Evolutionary conservation across 2,888 invertebrate species (phyloP).

Genomic region (Cacoxenus indagator): DNA sequence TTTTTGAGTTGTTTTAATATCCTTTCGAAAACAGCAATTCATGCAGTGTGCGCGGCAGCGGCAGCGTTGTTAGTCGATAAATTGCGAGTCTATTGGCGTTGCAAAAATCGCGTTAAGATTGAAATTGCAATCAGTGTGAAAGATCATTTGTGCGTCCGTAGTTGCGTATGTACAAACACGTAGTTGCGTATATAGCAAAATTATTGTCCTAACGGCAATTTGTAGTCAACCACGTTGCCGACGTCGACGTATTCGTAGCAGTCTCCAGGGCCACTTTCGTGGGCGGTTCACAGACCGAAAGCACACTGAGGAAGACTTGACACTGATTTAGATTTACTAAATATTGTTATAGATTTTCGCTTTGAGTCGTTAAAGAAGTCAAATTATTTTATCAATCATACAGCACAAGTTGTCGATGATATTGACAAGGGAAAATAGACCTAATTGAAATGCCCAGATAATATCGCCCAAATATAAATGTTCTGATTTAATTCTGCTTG

Average conservation of each 20-base stretch:
- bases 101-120: constrained; percentile 3
- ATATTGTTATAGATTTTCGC: no score
- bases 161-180: constrained; percentile 34
- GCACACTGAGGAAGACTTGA: constrained; percentile 22
- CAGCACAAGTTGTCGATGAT: no score
- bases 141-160: neutral
- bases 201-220: constrained; percentile 58
- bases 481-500: no score
- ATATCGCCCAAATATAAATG: no score
- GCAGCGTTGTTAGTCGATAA: constrained; percentile 54
- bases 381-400: no score
- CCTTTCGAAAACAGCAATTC: no score
- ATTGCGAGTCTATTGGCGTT: constrained; percentile 45
- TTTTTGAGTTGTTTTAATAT: neutral
- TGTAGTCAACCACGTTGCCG: constrained; percentile 28
- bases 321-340: neutral
- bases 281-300: constrained; percentile 57
- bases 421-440: no score
- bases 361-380: no score
- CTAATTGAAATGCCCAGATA: no score
- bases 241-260: constrained; percentile 30
- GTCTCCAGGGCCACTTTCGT: constrained; percentile 47
- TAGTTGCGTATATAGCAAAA: constrained; percentile 41
- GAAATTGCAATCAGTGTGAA: constrained; percentile 44
- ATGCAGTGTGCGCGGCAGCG: no score